Conservation (phyloP, 1,140 invertebrate species). For the Heliothis subflexa region DNA sequence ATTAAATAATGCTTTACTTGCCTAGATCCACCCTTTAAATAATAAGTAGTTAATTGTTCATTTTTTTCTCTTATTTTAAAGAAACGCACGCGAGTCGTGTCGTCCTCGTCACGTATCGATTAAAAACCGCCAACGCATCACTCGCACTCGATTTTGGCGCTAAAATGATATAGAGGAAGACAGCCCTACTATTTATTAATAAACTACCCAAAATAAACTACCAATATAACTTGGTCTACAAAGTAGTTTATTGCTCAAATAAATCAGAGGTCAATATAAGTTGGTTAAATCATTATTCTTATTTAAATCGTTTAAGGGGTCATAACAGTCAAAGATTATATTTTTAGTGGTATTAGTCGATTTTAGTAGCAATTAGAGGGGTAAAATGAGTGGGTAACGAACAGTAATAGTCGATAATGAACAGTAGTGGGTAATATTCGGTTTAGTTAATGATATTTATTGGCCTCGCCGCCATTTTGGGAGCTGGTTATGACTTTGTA, state of each 20-base stretch:
- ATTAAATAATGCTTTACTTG: too few species aligned
- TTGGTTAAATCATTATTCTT: conserved; percentile 25
- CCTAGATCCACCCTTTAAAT: too few species aligned
- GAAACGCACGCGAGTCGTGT: neutral
- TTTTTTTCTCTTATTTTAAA: neutral
- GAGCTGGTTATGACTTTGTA: neutral
- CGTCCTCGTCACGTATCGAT: conserved; percentile 49
- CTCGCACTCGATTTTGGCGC: conserved; percentile 73
- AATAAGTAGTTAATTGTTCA: too few species aligned
- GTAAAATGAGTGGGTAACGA: conserved; percentile 55
- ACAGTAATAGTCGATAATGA: conserved; percentile 44
- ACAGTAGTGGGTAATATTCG: neutral
- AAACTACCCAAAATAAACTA: conserved; percentile 64
- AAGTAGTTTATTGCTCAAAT: neutral
- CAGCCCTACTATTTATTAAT: conserved; percentile 70
- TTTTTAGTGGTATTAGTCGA: conserved; percentile 58
- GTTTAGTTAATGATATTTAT: neutral
- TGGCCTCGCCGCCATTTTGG: neutral
- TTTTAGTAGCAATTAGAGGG: conserved; percentile 69
- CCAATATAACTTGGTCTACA: conserved; percentile 55
- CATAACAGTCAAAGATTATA: conserved; percentile 63
- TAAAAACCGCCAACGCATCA: conserved; percentile 56
- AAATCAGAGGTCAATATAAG: neutral
- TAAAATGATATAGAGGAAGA: conserved; percentile 76
- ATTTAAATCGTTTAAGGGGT: conserved; percentile 63